Conservation (phyloP, 2,113 vertebrate genomes). For the Lipotes vexillifer region DNA sequence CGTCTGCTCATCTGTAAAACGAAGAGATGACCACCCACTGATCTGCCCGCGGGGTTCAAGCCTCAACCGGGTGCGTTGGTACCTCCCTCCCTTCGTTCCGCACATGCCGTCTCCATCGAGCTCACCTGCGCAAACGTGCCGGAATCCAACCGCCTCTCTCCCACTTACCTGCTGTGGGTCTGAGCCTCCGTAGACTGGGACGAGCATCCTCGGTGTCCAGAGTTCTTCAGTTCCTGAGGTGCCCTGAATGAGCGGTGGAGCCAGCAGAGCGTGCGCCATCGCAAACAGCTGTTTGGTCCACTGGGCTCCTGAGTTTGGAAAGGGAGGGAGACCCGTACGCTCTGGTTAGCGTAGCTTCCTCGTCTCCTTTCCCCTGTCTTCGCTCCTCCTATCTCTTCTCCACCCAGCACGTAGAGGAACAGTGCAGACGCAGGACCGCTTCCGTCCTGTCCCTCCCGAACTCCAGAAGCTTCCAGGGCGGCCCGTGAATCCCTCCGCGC, state of each 20-base stretch:
- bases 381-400: neutral
- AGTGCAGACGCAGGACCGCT: accelerated
- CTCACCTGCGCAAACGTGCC: no score
- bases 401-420: neutral
- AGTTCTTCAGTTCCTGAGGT: neutral
- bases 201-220: neutral
- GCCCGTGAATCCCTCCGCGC: accelerated
- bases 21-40: neutral
- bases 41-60: neutral
- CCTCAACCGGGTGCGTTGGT: neutral
- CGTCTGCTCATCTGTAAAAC: neutral
- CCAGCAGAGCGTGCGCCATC: neutral
- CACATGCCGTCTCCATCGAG: neutral
- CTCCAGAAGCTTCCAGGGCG: accelerated
- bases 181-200: neutral
- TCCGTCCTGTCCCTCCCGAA: neutral
- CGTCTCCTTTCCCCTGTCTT: neutral
- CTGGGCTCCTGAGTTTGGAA: neutral
- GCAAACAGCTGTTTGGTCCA: neutral
- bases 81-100: neutral
- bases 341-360: neutral
- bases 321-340: neutral
- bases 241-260: accelerated
- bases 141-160: neutral
- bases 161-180: neutral